Conservation (phyloP, 2,113 vertebrate species). For the Sylvilagus bachmani region DNA sequence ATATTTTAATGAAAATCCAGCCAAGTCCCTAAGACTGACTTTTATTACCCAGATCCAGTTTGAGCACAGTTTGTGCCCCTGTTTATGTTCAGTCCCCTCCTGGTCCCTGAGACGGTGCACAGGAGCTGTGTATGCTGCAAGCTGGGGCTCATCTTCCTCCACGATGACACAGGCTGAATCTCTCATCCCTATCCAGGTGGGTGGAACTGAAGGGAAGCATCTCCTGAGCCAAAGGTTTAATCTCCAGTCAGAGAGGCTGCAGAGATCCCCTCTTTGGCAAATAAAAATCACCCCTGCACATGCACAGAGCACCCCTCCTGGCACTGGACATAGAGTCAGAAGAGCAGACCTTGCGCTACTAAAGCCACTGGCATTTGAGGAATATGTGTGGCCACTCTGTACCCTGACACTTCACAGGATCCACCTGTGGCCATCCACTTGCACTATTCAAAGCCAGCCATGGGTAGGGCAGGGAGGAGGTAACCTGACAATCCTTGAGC, state of each 20-base stretch:
- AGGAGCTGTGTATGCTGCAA: too few relatives aligned
- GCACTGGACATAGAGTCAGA: background rate
- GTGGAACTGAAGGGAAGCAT: background rate
- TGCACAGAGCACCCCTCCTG: background rate
- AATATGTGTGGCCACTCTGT: background rate
- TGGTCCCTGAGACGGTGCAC: background rate
- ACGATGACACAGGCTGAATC: background rate
- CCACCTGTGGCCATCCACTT: background rate
- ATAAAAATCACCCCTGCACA: background rate
- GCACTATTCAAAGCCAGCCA: background rate
- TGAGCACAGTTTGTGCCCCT: background rate
- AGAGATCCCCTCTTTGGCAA: background rate
- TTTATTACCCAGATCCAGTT: background rate
- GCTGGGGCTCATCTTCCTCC: background rate
- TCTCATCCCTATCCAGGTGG: accelerated
- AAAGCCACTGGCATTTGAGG: background rate
- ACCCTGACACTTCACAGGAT: background rate
- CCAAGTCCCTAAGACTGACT: background rate
- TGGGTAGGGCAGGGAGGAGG: background rate
- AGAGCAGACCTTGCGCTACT: too few relatives aligned
- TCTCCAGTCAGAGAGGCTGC: background rate
- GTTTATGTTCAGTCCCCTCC: background rate
- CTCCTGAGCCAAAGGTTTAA: accelerated
- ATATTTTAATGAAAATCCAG: background rate
- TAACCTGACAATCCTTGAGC: background rate